Base-by-base conservation (phyloP, 92 coral and sea anemone species). In the Zoanthus gigantus region DNA sequence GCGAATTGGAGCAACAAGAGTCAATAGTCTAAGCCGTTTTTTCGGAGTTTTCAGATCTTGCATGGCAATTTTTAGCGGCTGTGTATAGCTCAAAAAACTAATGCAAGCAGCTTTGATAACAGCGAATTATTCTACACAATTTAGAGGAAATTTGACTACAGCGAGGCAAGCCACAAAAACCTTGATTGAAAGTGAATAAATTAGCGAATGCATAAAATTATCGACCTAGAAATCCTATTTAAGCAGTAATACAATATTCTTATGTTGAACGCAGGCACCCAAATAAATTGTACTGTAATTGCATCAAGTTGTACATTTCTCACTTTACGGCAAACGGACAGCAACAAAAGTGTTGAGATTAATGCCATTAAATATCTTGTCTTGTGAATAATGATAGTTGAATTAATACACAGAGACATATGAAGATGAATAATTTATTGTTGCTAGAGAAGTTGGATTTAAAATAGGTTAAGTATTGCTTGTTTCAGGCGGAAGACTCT, bases 1-100 rank as follows among this genome's bases (percentile, higher is more conserved):
- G 61, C 7, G 74, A 81, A 16, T 81, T 46, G 46, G 75, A 81
- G 16, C 76, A 81, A 28, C 85, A 81, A 18, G 85, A 81, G 31
- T 65, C 85, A 1, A 47, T 46, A 45, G 23, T 81, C 0, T 66
- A 80, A 67, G 31, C 2, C 11, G 82, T 37, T 76, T 75, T 53
- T 32, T 7, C 60, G 18, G 79, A 17, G 0, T 29, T 69, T 31
- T 10, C 31, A 46, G 29, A 45, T 4, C 7, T 31, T 71, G 23
- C 23, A 23, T 23, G 30, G 7, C 5, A 9, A 1, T n/a, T 29
- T 18, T n/a, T 30, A 9, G 30, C 53, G 68, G 29, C 31, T 23
- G 23, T 12, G n/a, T 17, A 63, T 63, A 6, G 68, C 29, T 2
- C 0, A 61, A 4, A 16, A 23, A n/a, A 18, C 7, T 17, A 16